Base-by-base conservation (phyloP, 1,140 invertebrate species). In the Drosophila lacteicornis region DNA sequence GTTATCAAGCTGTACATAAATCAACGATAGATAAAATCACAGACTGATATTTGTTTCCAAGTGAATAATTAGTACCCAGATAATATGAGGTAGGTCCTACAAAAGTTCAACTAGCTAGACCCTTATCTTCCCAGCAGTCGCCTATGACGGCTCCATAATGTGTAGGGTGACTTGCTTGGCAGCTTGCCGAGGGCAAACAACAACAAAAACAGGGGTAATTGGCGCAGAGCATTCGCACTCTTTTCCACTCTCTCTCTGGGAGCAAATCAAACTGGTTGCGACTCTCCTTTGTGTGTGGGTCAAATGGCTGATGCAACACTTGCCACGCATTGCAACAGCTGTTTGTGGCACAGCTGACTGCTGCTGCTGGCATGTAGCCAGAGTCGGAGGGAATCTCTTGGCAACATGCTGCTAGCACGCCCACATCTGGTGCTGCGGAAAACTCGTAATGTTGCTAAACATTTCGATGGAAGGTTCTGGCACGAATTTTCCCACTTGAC, bases 221-320 rank as follows among this genome's bases (percentile, higher is more conserved):
- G 42, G 53, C 46, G 12, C 49, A 59, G 69, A 67, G 70, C 67
- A 68, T 67, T 58, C 57, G 75, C 68, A 70, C 46, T 70, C 53
- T 62, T 49, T 82, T 27, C 50, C 58, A 53, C 58, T 56, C 58
- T 61, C 58, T 62, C 47, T 15, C 11, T 43, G 6, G 3, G 13
- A 50, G 42, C 12, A 15, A 43, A 38, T 22, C 5, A 6, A 79
- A 70, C 66, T 77, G 45, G 42, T 56, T 57, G 49, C 38, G n/a
- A 46, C 73, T 75, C 73, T 62, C 65, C 22, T 27, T 22, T 42
- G 22, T 70, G 47, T 63, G 45, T 59, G 58, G 40, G 46, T 70
- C 47, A 42, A 67, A 75, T 90, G 86, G 85, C 80, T 88, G 85
- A 88, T 88, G 85, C 85, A 88, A 88, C 75, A 91, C 62, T 58